Percentiles rank a stretch among this genome's conserved stretches.
These are phyloP conservation scores for Hexactinellida sp. DNA, from an alignment of 37 sponge, comb jelly and placozoan genomes.

Conservation along the genomic window DNA sequence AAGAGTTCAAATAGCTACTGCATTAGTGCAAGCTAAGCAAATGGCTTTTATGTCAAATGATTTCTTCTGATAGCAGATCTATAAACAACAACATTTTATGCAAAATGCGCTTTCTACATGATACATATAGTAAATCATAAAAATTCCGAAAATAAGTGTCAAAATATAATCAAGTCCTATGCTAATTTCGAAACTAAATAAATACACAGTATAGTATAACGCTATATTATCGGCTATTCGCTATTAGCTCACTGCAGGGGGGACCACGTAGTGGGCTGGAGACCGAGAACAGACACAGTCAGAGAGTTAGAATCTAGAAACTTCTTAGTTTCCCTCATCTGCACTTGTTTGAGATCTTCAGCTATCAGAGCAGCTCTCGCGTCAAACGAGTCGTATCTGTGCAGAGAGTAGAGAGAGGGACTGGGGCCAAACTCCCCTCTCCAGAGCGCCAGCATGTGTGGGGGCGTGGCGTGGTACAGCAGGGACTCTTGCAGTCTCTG, in stretches of 20 bases:
- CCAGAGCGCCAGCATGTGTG: not conserved
- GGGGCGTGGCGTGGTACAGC: not conserved
- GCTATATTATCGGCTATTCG: too few species aligned
- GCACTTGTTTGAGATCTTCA: not conserved
- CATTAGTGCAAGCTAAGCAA: too few species aligned
- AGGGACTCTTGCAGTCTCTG: not conserved
- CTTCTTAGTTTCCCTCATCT: not conserved
- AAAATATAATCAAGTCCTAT: too few species aligned
- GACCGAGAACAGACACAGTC: not conserved
- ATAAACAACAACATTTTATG: too few species aligned
- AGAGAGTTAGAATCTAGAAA: not conserved
- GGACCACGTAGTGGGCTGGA: not conserved
- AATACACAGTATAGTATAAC: too few species aligned
- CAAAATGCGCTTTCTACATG: too few species aligned
- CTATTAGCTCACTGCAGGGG: not conserved
- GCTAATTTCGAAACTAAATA: too few species aligned
- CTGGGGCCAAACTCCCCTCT: not conserved
- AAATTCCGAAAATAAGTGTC: too few species aligned
- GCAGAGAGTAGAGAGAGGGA: not conserved
- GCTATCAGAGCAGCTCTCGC: not conserved
- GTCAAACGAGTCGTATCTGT: not conserved
- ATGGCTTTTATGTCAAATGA: too few species aligned
- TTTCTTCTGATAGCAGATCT: too few species aligned
- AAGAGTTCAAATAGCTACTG: too few species aligned
- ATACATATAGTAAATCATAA: too few species aligned